Evolutionary conservation across 1,140 invertebrate genomes (phyloP).

Genomic region (Panulirus ornatus): DNA sequence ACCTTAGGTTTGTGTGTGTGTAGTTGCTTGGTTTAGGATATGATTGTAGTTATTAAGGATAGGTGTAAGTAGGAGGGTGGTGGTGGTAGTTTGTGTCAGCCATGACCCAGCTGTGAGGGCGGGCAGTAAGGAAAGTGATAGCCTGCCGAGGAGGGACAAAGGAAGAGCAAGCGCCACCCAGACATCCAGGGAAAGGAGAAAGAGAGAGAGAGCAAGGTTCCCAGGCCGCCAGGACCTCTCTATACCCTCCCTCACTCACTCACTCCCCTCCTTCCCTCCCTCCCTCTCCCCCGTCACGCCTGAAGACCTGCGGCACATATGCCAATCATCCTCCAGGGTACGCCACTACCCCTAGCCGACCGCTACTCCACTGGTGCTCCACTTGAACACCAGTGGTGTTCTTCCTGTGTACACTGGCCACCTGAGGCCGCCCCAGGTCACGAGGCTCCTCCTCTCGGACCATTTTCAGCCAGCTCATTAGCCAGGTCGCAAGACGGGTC

Average conservation of each 20-base stretch:
- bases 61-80: too few species aligned
- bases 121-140: not conserved
- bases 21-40: too few species aligned
- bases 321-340: conserved; percentile 39
- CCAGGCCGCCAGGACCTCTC: too few species aligned
- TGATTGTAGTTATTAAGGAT: too few species aligned
- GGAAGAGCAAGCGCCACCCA: not conserved
- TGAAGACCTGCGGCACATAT: conserved; percentile 39
- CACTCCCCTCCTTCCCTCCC: not conserved
- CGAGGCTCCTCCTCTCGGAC: too few species aligned
- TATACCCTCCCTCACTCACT: conserved; percentile 17
- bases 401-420: too few species aligned
- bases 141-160: not conserved
- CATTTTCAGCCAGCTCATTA: too few species aligned
- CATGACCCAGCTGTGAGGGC: not conserved
- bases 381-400: too few species aligned
- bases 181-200: not conserved
- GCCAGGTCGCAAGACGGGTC: not conserved
- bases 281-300: conserved; percentile 21
- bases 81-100: too few species aligned
- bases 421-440: too few species aligned
- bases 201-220: not conserved
- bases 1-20: too few species aligned
- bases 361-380: not conserved
- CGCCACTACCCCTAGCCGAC: conserved; percentile 8